These are phyloP conservation scores for Morbakka virulenta DNA, from an alignment of 30 jellyfish, hydroid and myxozoan species.

Conservation along the genomic window DNA sequence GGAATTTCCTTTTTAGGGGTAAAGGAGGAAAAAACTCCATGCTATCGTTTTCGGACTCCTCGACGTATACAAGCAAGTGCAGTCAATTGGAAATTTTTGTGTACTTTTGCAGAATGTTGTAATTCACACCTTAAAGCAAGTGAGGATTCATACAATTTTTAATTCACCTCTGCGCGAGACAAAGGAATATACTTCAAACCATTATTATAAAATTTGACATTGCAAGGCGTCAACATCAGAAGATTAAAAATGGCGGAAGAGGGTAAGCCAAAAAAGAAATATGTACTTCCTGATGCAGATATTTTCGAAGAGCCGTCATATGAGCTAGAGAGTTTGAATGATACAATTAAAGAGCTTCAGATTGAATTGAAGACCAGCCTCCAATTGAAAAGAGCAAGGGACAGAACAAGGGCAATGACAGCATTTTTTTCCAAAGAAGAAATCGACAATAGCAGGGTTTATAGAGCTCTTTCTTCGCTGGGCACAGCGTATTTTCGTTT, in stretches of 20 bases:
- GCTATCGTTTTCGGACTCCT: no score
- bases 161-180: no score
- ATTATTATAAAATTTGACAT: no score
- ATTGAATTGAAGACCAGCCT: constrained; percentile 53
- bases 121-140: no score
- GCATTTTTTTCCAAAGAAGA: not conserved
- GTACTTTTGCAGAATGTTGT: no score
- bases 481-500: constrained; percentile 86
- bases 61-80: no score
- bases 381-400: constrained; percentile 52
- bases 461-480: constrained; percentile 36
- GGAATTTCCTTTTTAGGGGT: no score
- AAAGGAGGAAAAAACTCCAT: no score
- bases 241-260: not conserved
- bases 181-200: no score
- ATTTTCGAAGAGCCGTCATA: constrained; percentile 66
- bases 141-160: no score
- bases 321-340: constrained; percentile 63
- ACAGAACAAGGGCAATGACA: not conserved
- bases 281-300: constrained; percentile 71
- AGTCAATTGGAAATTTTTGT: no score
- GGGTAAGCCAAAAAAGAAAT: constrained; percentile 22
- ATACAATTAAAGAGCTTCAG: constrained; percentile 53
- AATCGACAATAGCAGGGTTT: not conserved
- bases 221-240: no score